Base-by-base conservation (phyloP, 1,140 invertebrate genomes). In the Megalopta genalis region DNA sequence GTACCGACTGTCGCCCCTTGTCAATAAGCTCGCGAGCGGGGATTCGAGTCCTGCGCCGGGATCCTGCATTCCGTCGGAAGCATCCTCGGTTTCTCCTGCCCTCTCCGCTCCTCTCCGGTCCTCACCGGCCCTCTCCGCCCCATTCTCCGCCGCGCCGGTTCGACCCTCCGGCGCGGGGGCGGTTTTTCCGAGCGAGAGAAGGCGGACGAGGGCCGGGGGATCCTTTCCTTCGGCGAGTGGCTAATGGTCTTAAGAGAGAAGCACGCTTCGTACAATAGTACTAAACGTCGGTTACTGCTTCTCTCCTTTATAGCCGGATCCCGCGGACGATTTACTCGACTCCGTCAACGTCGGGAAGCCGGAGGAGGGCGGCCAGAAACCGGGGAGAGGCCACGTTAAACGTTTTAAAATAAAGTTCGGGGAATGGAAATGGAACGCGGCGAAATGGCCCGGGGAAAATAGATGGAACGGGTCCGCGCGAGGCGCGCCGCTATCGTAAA, bases 1-100 rank as follows among this genome's bases (percentile, higher is more conserved):
- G 59, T 86, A 82, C 75, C 79, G 72, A 74, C 80, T 86, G 80
- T 74, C 83, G 73, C 37, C 46, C 27, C 54, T 77, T 74, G 77
- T 81, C 76, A 77, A 86, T 86, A 85, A 85, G 59, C 60, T 49
- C 37, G 63, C 71, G 32, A 32, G 32, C 32, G 18, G 76, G 64
- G 69, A 80, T 75, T 78, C 75, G 71, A 71, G 42, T 70, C n/a
- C 52, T 49, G 52, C 23, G 59, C 59, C 64, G 80, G 62, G 71
- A 78, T 82, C 63, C 75, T 21, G 67, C 79, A 85, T 84, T 84
- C 67, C 83, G 27, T 37, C 14, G 42, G 67, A 69, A 65, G 66
- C 66, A 63, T 42, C 57, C 46, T 18, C 63, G 14, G 42, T 12
- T 32, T 12, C 57, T 39, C n/a, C n/a, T n/a, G n/a, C n/a, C n/a